Evolutionary conservation across 2,797 vertebrate genomes (phyloP).

Genomic region (Liasis olivaceus): DNA sequence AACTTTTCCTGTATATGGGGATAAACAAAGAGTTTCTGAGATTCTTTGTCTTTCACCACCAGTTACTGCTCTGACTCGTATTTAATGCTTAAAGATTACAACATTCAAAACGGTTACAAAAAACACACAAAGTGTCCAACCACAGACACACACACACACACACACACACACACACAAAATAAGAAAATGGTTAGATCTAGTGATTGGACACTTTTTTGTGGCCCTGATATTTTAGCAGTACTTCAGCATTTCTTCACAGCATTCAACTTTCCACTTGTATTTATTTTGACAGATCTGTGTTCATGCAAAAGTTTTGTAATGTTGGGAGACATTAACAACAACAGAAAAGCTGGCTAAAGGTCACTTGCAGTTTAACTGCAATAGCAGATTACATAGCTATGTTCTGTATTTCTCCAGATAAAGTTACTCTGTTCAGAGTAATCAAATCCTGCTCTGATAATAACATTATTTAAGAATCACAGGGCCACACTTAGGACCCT

Average conservation of each 20-base stretch:
- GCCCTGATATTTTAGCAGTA: neutral
- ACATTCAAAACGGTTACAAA: neutral
- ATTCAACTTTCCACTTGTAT: slow-evolving; percentile 34
- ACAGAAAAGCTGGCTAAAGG: slow-evolving; percentile 37
- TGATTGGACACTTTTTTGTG: neutral
- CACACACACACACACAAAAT: neutral
- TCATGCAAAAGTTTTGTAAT: slow-evolving; percentile 21
- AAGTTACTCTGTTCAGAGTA: neutral
- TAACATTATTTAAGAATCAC: neutral
- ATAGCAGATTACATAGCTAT: neutral
- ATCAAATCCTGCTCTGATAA: neutral
- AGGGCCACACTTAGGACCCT: neutral
- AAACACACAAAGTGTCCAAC: neutral
- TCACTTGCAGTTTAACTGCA: neutral
- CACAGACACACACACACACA: neutral
- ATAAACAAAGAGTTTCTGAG: neutral
- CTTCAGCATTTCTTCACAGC: slow-evolving; percentile 49
- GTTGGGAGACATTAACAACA: slow-evolving; percentile 17
- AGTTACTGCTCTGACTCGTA: neutral
- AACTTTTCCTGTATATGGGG: neutral
- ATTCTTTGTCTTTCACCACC: neutral
- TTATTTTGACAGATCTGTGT: slow-evolving; percentile 50
- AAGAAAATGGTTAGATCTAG: neutral
- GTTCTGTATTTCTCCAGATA: neutral
- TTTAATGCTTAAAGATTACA: neutral